phyloP scores from a whole-genome alignment of 2,888 invertebrate genomes.

The Barypeithes pellucidus region DNA sequence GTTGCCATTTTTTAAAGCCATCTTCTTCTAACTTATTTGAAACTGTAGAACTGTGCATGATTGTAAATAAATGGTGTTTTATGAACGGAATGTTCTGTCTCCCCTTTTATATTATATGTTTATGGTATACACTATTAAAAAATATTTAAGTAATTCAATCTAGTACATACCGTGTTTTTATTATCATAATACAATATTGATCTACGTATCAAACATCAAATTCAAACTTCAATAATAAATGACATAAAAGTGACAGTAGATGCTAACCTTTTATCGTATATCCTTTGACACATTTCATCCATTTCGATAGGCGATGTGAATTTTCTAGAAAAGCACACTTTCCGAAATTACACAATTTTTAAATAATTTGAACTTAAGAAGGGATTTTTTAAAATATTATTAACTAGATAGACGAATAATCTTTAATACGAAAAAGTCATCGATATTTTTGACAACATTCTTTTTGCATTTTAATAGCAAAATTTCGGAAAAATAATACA shows the following conservation, averaged over 20 bases:
- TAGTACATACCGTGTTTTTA: constrained; percentile 3
- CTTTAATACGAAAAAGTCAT: too few species aligned
- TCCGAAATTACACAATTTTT: neutral
- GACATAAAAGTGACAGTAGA: constrained; percentile 2
- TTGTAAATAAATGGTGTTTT: too few species aligned
- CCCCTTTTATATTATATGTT: too few species aligned
- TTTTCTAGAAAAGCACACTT: neutral
- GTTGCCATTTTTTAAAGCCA: too few species aligned
- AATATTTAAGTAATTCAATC: neutral
- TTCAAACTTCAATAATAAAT: neutral
- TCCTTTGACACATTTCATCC: constrained; percentile 40
- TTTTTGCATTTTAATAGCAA: too few species aligned
- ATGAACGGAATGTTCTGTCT: too few species aligned
- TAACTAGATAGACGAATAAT: too few species aligned
- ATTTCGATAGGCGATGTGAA: neutral
- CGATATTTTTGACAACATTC: too few species aligned
- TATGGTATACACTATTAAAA: neutral
- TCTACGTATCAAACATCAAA: neutral
- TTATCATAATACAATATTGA: constrained; percentile 8
- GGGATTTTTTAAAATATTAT: neutral
- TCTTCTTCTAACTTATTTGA: too few species aligned
- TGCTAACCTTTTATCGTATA: constrained; percentile 41
- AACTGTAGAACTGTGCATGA: too few species aligned
- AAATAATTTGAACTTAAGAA: neutral
- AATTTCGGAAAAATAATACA: too few species aligned